These are phyloP conservation scores for Helicorthomorpha holstii DNA, from an alignment of 1,140 invertebrate species.

Conservation along the genomic window DNA sequence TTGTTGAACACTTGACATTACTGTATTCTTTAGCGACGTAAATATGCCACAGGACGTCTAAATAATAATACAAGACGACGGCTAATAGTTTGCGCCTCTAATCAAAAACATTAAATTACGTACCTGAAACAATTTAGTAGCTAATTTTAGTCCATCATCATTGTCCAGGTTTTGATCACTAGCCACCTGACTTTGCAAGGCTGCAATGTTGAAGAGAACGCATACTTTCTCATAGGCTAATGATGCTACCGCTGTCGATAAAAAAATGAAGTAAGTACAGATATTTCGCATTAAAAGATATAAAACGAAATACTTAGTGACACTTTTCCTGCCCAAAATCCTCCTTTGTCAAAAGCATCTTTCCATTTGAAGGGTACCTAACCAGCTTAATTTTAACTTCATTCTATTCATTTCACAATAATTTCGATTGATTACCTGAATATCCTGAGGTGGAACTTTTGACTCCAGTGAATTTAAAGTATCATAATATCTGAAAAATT, in stretches of 20 bases:
- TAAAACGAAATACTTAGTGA: constrained; percentile 59
- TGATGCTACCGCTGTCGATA: constrained; percentile 50
- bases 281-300: constrained; percentile 9
- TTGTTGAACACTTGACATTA: constrained; percentile 70
- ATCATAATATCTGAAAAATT: constrained; percentile 77
- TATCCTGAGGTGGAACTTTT: constrained; percentile 76
- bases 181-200: constrained; percentile 78
- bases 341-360: constrained; percentile 94
- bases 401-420: background rate
- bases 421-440: constrained; percentile 21
- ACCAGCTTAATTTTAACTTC: background rate
- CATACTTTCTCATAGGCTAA: constrained; percentile 85
- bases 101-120: constrained; percentile 11
- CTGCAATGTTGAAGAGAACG: constrained; percentile 92
- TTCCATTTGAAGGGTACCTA: constrained; percentile 98
- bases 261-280: background rate
- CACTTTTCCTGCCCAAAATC: constrained; percentile 79
- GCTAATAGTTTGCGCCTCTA: no score
- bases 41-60: constrained; percentile 86
- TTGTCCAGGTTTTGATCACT: constrained; percentile 64
- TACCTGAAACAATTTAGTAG: constrained; percentile 83
- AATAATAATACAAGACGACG: constrained; percentile 18
- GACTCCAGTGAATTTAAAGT: constrained; percentile 77
- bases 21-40: constrained; percentile 64
- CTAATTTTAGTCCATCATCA: constrained; percentile 84